Conservation (phyloP, 2,113 vertebrate genomes). For the Zapus hudsonius region DNA sequence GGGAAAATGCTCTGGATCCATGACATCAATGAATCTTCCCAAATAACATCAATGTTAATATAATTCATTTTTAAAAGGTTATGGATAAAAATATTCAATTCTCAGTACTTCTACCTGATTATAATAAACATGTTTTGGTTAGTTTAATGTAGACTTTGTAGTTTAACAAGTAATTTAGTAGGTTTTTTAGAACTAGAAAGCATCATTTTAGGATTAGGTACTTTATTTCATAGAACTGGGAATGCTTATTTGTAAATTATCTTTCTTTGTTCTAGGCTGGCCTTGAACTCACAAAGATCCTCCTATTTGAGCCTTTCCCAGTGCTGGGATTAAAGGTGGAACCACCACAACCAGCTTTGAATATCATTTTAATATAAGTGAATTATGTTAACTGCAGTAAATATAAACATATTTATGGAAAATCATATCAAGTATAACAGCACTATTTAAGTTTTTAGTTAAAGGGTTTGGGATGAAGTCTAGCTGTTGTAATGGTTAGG, state of each 20-base stretch:
- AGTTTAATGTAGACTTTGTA: background rate
- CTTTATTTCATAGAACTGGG: conserved; percentile 48
- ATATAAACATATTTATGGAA: conserved; percentile 17
- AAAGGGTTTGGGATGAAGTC: background rate
- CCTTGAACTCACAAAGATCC: no score
- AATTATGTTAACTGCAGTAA: conserved; percentile 35
- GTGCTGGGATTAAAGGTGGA: no score
- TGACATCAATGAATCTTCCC: background rate
- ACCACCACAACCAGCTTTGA: no score
- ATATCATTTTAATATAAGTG: background rate
- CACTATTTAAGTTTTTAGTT: background rate
- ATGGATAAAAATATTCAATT: conserved; percentile 19
- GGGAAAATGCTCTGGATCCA: background rate
- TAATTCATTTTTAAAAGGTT: background rate
- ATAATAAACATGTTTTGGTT: background rate
- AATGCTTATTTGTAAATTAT: conserved; percentile 13
- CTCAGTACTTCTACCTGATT: background rate
- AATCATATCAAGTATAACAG: background rate
- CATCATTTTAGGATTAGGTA: conserved; percentile 49
- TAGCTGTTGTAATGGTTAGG: no score
- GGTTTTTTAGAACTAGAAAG: conserved; percentile 46
- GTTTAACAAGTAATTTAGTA: background rate
- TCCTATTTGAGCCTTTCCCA: no score
- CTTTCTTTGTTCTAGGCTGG: background rate
- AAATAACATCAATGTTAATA: background rate